Percentiles rank a stretch among this genome's conserved stretches.
Conservation (phyloP, 2,797 vertebrate genomes). For the Acanthurus leucopareius region DNA sequence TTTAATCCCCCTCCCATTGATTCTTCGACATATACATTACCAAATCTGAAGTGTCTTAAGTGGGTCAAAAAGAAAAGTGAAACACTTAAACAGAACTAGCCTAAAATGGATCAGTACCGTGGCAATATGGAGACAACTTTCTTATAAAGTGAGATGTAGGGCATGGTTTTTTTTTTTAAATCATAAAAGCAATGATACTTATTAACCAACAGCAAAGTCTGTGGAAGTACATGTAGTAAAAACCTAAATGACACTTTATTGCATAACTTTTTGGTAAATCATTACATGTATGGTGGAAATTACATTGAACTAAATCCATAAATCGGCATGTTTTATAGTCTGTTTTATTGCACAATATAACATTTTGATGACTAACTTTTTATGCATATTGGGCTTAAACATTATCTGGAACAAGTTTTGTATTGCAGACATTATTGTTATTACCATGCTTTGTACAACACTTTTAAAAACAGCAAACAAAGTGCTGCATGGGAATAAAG, state of each 20-base stretch:
- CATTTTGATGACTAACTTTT: no score
- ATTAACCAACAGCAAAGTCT: no score
- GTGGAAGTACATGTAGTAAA: neutral
- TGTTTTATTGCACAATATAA: neutral
- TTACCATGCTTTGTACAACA: no score
- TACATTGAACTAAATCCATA: neutral
- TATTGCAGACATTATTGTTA: neutral
- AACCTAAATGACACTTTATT: neutral
- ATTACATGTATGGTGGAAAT: neutral
- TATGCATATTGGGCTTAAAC: neutral
- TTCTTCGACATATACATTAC: neutral
- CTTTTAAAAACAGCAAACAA: neutral
- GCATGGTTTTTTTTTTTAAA: no score
- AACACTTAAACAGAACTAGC: no score
- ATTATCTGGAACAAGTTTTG: neutral
- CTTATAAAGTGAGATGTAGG: neutral
- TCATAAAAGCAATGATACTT: no score
- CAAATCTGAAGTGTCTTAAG: no score
- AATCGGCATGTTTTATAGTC: constrained; percentile 4
- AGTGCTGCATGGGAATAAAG: neutral
- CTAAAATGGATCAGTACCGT: neutral
- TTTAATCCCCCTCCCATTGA: neutral
- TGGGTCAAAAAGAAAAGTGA: neutral
- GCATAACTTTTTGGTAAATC: neutral
- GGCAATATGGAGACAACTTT: neutral